These are phyloP conservation scores for Dryococelus australis DNA, from an alignment of 2,888 invertebrate genomes.

Conservation along the genomic window DNA sequence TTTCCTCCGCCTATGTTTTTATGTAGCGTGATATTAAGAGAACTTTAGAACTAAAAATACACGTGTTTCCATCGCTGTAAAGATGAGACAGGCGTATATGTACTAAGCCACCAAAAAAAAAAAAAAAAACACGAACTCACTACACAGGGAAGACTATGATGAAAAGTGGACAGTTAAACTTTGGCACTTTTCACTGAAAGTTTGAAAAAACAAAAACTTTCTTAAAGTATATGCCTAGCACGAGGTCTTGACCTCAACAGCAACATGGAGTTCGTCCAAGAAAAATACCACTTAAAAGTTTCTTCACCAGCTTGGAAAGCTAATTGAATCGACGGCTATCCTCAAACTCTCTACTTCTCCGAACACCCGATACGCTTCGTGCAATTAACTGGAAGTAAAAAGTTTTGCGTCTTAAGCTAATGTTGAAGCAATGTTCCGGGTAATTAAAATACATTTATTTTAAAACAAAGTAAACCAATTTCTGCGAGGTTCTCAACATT, in stretches of 20 bases:
- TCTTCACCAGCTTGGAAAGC: not conserved
- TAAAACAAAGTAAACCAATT: not conserved
- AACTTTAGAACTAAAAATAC: too few species aligned
- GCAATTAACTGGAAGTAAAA: slow-evolving; percentile 9
- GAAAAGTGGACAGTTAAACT: too few species aligned
- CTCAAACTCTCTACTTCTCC: not conserved
- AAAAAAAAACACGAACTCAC: too few species aligned
- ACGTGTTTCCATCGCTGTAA: too few species aligned
- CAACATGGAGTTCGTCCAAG: not conserved
- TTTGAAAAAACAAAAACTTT: too few species aligned
- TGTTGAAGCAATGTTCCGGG: not conserved
- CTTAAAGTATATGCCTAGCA: not conserved
- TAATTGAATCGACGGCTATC: not conserved
- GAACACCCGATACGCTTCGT: not conserved
- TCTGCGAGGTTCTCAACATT: too few species aligned
- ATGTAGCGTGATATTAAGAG: too few species aligned
- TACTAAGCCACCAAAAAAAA: too few species aligned
- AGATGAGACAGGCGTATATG: too few species aligned
- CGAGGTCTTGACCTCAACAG: not conserved
- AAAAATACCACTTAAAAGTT: not conserved
- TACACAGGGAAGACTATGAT: too few species aligned
- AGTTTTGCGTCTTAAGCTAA: not conserved
- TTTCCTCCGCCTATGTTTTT: too few species aligned
- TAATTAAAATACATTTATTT: slow-evolving; percentile 16
- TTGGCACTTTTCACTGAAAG: too few species aligned